Base-by-base conservation (phyloP, 2,888 invertebrate species). In the Lasioglossum villosulum region DNA sequence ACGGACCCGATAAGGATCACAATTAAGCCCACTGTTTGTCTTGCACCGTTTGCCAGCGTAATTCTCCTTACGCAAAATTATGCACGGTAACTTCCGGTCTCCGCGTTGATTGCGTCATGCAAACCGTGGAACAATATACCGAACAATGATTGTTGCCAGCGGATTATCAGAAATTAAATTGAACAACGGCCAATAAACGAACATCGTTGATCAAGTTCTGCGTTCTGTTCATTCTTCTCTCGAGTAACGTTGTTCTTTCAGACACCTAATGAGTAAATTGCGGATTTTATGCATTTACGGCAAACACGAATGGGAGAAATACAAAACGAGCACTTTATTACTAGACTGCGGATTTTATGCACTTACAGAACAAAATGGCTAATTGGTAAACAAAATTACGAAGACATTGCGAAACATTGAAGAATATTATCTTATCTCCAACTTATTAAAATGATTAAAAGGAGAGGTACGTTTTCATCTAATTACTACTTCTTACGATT, bases 1-100 rank as follows among this genome's bases (percentile, higher is more conserved):
- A 6, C 45, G 45, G 56, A 27, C 56, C 4, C 5, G 85, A 85
- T 83, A 85, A 80, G 19, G 48, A 83, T 85, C 83, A 66, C 56
- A 71, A 83, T 85, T 79, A 68, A 68, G 34, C 72, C 59, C 30
- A 59, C n/a, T n/a, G 59, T 63, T 80, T 74, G 45, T 27, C 70
- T 75, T 48, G 73, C 42, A 27, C 52, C 75, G 73, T 71, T 82
- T 76, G 52, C 59, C 19, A 10, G 79, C 34, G 34, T 68, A 68
- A 68, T 68, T 68, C 66, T 68, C 34, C 34, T 68, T 68, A 37
- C 66, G 30, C 42, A 63, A 75, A n/a, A 66, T 76, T 70, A 59
- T 74, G 34, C 42, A n/a, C 66, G 42, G 59, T n/a, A 37, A 42
- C 45, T 52, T 52, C 10, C 52, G 39, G n/a, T 14, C 19, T 16